A percentile compares a stretch with the other conserved stretches of the same genome.
These are phyloP conservation scores for Myripristis jacobus DNA, from an alignment of 2,797 vertebrate species.

Conservation along the genomic window DNA sequence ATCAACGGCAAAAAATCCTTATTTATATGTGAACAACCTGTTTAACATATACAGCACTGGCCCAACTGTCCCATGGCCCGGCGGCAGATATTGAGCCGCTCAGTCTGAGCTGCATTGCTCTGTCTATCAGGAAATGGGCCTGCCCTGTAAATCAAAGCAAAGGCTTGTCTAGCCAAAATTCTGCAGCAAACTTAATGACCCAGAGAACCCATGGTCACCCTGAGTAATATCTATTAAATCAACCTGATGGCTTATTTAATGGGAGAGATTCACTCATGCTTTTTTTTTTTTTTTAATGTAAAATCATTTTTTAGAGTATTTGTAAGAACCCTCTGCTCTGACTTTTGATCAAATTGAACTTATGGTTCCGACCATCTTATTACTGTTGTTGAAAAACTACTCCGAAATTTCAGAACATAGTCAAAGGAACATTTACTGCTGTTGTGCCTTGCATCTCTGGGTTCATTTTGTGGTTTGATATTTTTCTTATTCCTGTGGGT, in stretches of 20 bases:
- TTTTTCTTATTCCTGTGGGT: background rate
- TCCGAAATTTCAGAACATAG: too few species aligned
- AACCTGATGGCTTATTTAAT: constrained; percentile 35
- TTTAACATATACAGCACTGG: constrained; percentile 14
- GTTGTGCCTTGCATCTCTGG: too few species aligned
- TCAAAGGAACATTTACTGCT: too few species aligned
- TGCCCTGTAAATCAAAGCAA: constrained; percentile 53
- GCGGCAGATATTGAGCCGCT: constrained; percentile 27
- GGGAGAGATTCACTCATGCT: constrained; percentile 7
- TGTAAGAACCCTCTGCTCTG: background rate
- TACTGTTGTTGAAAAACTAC: too few species aligned
- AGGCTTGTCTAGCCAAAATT: constrained; percentile 22
- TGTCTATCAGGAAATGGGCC: constrained; percentile 30
- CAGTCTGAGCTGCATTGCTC: constrained; percentile 13
- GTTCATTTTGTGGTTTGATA: background rate
- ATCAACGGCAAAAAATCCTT: constrained; percentile 20
- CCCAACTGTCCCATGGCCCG: constrained; percentile 14
- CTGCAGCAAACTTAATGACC: constrained; percentile 47
- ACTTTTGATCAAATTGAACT: background rate
- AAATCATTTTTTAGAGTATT: background rate
- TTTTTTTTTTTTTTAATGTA: constrained; percentile 15
- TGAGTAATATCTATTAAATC: constrained; percentile 47
- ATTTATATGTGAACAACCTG: constrained; percentile 17
- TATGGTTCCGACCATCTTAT: background rate
- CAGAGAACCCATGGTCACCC: constrained; percentile 16